Base-by-base conservation (phyloP, 1,140 invertebrate genomes). In the Lepidostoma basale region DNA sequence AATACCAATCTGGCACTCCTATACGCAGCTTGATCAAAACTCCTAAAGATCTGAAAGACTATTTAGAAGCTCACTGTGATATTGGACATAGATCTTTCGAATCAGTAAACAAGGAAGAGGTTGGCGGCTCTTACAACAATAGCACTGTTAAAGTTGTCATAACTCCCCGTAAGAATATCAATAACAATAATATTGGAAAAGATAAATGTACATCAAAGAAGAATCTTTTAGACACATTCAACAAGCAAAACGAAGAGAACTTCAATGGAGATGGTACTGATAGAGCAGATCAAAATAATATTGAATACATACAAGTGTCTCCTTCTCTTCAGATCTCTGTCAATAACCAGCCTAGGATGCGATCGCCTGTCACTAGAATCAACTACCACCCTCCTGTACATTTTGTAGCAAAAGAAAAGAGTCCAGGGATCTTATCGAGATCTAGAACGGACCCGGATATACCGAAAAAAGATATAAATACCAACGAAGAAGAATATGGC, bases 11-110 rank as follows among this genome's bases (percentile, higher is more conserved):
- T 9, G 62, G 68, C 12, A 73, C 71, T 20, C 76, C 81, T 52
- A 80, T 81, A 67, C 81, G 81, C 52, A 84, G 80, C 64, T 76
- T 84, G 3, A 82, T 83, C 73, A 81, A 84, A 74, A 83, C 81
- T 42, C 81, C 82, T 3, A 82, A 83, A 68, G 82, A 84, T 68
- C 74, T 84, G 68, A 79, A 84, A 72, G 81, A 82, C 70, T 83
- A 84, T 75, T 80, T 80, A 22, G 79, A 83, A 77, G 75, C 82
- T 44, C 79, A 82, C 73, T 74, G 75, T 16, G 81, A 83, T 73
- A 77, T 81, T 62, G 81, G 81, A 73, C 81, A 83, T 68, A 76
- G 14, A 28, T 54, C 72, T 16, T 64, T 73, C 78, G 75, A 77
- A 78, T 45, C 74, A 77, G 9, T 74, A 77, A 47, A 82, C 78